Percentiles rank a stretch among this genome's conserved stretches.
Evolutionary conservation across 1,140 invertebrate species (phyloP).

Genomic region (Pemphigus obesinymphae): DNA sequence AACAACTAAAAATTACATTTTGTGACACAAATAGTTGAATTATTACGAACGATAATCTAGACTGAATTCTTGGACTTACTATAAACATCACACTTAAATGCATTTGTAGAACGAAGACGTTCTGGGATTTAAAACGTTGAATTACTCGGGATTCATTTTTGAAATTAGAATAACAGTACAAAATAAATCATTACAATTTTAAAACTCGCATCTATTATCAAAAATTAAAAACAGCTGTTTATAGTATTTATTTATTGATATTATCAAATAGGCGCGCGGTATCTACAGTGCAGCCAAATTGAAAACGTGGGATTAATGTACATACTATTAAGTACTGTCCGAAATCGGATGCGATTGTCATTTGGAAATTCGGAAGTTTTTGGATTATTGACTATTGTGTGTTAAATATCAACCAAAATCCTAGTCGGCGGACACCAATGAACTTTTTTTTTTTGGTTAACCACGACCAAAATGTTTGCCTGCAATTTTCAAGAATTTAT

Average conservation of each 20-base stretch:
- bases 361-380: too few species aligned
- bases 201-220: background rate
- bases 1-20: background rate
- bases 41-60: background rate
- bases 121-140: background rate
- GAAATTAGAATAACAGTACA: background rate
- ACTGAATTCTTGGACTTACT: background rate
- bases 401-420: too few species aligned
- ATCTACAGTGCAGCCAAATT: background rate
- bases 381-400: too few species aligned
- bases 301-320: background rate
- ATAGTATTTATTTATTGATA: background rate
- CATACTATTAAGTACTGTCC: too few species aligned
- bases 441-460: too few species aligned
- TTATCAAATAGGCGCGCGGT: background rate
- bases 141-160: background rate
- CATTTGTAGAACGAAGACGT: slow-evolving; percentile 15
- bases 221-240: slow-evolving; percentile 21
- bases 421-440: too few species aligned
- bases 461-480: too few species aligned
- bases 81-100: slow-evolving; percentile 8
- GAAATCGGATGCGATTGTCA: too few species aligned
- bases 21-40: background rate
- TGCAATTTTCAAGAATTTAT: too few species aligned
- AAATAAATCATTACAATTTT: slow-evolving; percentile 8